Percentiles rank a stretch among this genome's conserved stretches.
Evolutionary conservation across 1,140 invertebrate genomes (phyloP).

Genomic region (Campoletis sonorensis): DNA sequence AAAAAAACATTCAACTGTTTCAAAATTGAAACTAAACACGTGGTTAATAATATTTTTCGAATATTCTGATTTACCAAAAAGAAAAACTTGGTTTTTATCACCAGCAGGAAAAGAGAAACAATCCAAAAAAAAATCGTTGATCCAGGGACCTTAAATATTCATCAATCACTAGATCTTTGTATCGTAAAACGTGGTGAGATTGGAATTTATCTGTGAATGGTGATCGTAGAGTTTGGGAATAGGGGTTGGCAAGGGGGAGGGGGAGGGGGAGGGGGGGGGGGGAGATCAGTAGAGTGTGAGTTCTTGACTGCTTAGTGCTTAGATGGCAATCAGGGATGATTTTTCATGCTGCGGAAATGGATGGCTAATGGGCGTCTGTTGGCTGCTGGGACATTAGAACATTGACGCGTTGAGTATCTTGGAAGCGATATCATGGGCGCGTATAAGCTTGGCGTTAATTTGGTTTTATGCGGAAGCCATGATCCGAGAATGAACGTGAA

Average conservation of each 20-base stretch:
- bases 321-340: constrained; percentile 59
- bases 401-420: constrained; percentile 65
- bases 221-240: background rate
- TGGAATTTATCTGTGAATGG: constrained; percentile 11
- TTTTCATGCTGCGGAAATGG: constrained; percentile 53
- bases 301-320: constrained; percentile 49
- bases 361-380: constrained; percentile 67
- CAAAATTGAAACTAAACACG: too few relatives aligned
- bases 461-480: constrained; percentile 60
- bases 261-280: constrained; percentile 64
- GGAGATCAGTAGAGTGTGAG: constrained; percentile 50
- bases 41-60: too few relatives aligned
- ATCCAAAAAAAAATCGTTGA: background rate
- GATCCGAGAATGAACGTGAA: constrained; percentile 34
- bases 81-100: too few relatives aligned
- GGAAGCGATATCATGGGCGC: constrained; percentile 57
- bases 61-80: too few relatives aligned
- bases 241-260: constrained; percentile 65
- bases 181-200: background rate
- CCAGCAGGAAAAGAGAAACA: too few relatives aligned
- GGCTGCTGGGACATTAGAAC: constrained; percentile 65
- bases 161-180: background rate
- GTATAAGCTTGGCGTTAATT: constrained; percentile 72
- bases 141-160: background rate
- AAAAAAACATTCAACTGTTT: too few relatives aligned